These are phyloP conservation scores for Todiramphus saurophagus DNA, from an alignment of 2,113 vertebrate genomes.

Conservation along the genomic window DNA sequence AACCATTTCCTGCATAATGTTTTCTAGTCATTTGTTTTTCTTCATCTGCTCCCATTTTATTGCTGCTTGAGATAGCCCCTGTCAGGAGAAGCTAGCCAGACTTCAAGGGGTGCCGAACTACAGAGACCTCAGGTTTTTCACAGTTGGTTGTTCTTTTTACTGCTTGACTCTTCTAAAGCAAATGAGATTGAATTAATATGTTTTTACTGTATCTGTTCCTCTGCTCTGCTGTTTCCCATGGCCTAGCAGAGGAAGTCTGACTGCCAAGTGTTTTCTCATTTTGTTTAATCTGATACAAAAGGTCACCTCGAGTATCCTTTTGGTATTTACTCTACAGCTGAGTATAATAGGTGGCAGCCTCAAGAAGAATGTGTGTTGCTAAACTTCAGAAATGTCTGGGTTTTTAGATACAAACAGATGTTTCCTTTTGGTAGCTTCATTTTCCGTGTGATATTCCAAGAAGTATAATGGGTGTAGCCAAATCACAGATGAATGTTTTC, in stretches of 20 bases:
- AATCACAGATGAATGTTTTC: conserved; percentile 28
- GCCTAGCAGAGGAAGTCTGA: conserved; percentile 47
- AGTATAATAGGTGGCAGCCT: conserved; percentile 45
- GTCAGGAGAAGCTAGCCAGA: background rate
- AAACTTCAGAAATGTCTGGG: conserved; percentile 57
- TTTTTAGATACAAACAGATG: conserved; percentile 58
- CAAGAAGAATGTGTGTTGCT: conserved; percentile 55
- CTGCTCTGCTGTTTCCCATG: conserved; percentile 51
- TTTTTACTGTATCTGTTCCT: conserved; percentile 46
- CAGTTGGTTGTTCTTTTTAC: conserved; percentile 36
- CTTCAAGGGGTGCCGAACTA: conserved; percentile 3
- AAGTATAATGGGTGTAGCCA: background rate
- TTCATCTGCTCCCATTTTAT: background rate
- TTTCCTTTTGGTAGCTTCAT: conserved; percentile 69
- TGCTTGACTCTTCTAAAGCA: conserved; percentile 2
- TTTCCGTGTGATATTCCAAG: conserved; percentile 47
- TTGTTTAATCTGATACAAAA: conserved; percentile 63
- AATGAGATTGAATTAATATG: conserved; percentile 34
- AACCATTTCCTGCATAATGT: background rate
- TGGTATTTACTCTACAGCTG: conserved; percentile 37
- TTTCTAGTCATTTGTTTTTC: background rate
- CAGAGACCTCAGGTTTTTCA: conserved; percentile 14
- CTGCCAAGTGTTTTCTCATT: conserved; percentile 62
- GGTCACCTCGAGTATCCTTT: conserved; percentile 56
- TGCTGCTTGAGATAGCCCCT: background rate